Evolutionary conservation across 1,140 invertebrate genomes (phyloP).

Genomic region (Lasaia peninsularis): DNA sequence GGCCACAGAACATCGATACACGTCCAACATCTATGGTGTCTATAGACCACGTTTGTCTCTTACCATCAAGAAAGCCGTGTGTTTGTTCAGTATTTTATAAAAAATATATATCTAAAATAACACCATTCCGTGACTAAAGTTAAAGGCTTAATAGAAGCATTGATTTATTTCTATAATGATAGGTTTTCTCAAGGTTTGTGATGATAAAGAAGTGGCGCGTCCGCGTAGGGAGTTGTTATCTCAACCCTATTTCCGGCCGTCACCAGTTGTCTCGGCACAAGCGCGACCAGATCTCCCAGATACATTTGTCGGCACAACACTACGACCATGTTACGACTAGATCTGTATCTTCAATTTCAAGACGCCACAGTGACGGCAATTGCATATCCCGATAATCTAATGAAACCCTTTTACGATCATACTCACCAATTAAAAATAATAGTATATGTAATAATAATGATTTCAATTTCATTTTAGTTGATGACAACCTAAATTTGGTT

Average conservation of each 20-base stretch:
- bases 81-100: too few species aligned
- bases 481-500: too few species aligned
- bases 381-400: constrained; percentile 61
- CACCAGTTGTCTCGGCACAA: constrained; percentile 48
- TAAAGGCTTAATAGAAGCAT: constrained; percentile 25
- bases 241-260: constrained; percentile 69
- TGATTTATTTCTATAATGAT: constrained; percentile 69
- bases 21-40: too few species aligned
- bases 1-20: too few species aligned
- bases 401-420: constrained; percentile 44
- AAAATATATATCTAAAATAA: too few species aligned
- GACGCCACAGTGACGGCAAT: constrained; percentile 47
- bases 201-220: constrained; percentile 60
- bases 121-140: too few species aligned
- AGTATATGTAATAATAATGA: constrained; percentile 18
- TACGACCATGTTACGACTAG: constrained; percentile 38
- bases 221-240: constrained; percentile 67
- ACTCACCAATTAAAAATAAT: constrained; percentile 35
- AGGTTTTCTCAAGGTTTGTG: constrained; percentile 55
- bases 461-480: background rate
- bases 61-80: too few species aligned
- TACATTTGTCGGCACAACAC: constrained; percentile 71
- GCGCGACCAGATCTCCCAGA: constrained; percentile 58
- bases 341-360: constrained; percentile 47
- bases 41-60: too few species aligned